Base-by-base conservation (phyloP, 2,888 invertebrate species). In the Protophormia terraenovae region DNA sequence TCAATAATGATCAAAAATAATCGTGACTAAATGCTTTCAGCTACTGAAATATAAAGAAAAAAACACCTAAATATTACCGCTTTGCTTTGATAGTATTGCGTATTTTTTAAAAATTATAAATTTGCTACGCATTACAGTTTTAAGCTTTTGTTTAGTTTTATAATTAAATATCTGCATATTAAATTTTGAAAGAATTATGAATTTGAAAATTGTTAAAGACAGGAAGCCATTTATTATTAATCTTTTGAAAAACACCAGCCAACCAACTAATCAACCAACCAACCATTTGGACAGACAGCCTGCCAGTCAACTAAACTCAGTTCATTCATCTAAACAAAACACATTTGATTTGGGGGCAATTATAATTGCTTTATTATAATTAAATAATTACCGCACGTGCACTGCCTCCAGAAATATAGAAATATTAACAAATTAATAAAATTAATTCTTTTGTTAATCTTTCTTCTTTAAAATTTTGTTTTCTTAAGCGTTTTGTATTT, bases 331-430 rank as follows among this genome's bases (percentile, higher is more conserved):
- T 50, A 22, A 12, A 32, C 32, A 35, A 27, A 45, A 45, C n/a
- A 66, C n/a, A 66, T 79, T 79, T 50, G 64, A 72, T 71, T 67
- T 67, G 45, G n/a, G 29, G 53, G 45, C 55, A 64, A 72, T 79
- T 79, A 72, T 72, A 79, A 79, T 79, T 55, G 79, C 53, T 79
- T 78, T 62, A 72, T 72, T 66, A 72, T 79, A 64, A 32, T 27
- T 41, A 32, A 32, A 64, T 71, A 41, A 67, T 72, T 72, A 64
- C 35, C 29, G 22, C 79, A 79, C 79, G 72, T 71, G 64, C 41
- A 41, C 16, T 22, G 64, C 72, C 79, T 55, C 29, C 29, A 64
- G 79, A 53, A 32, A 53, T 79, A 29, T 41, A 58, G 7, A 67
- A 47, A 27, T 45, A 45, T 27, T 66, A 41, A 45, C 27, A 27